Evolutionary conservation across 2,797 vertebrate genomes (phyloP).

Genomic region (Thamnophis elegans): DNA sequence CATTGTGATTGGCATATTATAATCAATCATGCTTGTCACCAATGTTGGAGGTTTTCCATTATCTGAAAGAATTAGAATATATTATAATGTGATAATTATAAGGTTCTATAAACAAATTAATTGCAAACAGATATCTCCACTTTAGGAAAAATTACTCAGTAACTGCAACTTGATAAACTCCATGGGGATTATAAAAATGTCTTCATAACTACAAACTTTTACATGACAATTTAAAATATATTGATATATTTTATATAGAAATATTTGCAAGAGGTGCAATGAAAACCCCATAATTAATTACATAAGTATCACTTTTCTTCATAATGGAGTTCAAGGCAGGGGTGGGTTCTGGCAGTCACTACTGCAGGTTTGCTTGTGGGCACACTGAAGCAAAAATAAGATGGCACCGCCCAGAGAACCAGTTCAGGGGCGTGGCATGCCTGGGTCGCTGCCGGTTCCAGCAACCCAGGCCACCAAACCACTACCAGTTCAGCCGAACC

Average conservation of each 20-base stretch:
- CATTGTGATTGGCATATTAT: conserved; percentile 86
- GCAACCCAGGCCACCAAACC: too few relatives aligned
- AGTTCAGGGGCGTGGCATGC: too few relatives aligned
- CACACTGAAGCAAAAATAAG: too few relatives aligned
- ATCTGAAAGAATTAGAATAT: conserved; percentile 71
- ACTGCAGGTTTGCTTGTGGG: too few relatives aligned
- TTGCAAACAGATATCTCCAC: conserved; percentile 25
- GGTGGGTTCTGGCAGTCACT: too few relatives aligned
- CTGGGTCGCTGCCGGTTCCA: too few relatives aligned
- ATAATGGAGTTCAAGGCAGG: background rate
- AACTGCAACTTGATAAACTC: background rate
- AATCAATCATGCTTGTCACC: conserved; percentile 85
- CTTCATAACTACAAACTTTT: background rate
- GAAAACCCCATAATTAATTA: background rate
- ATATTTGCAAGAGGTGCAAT: background rate
- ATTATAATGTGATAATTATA: conserved; percentile 11
- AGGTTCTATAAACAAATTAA: background rate
- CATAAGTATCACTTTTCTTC: background rate
- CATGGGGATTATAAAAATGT: background rate
- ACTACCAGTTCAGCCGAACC: too few relatives aligned
- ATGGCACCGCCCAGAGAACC: too few relatives aligned
- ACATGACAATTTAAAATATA: background rate
- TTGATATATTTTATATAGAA: background rate
- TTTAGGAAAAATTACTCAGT: background rate
- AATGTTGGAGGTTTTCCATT: conserved; percentile 81